phyloP scores from a whole-genome alignment of 2,888 invertebrate genomes.

The Toxonevra muliebris region DNA sequence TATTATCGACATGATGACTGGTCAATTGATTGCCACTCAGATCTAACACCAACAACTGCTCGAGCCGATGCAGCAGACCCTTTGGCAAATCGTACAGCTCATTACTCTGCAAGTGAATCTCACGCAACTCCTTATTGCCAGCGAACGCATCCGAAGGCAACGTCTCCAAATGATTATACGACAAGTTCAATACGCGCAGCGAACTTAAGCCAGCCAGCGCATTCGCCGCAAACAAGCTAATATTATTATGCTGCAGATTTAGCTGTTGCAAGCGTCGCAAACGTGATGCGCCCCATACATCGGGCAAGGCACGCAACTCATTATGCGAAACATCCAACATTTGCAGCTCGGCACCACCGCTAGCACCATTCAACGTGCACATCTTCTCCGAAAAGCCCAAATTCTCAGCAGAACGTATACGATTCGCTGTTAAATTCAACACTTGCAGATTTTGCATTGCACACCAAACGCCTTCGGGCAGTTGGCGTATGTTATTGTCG shows the following conservation, averaged over 20 bases:
- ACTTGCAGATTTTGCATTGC: conserved; percentile 80
- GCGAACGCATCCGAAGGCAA: conserved; percentile 85
- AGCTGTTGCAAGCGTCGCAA: conserved; percentile 82
- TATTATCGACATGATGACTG: conserved; percentile 84
- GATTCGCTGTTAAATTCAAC: conserved; percentile 86
- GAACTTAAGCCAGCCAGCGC: conserved; percentile 82
- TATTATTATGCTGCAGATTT: conserved; percentile 83
- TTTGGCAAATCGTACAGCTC: conserved; percentile 83
- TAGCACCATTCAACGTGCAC: conserved; percentile 68
- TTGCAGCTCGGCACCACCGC: conserved; percentile 73
- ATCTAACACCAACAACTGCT: conserved; percentile 85
- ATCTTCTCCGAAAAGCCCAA: conserved; percentile 72
- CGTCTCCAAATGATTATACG: conserved; percentile 83
- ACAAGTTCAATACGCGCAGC: conserved; percentile 83
- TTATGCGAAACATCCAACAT: conserved; percentile 84
- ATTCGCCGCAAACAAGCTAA: conserved; percentile 80
- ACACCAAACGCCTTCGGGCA: conserved; percentile 84
- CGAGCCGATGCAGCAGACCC: conserved; percentile 83
- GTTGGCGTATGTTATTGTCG: conserved; percentile 82
- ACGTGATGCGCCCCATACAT: conserved; percentile 78
- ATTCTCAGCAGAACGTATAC: conserved; percentile 79
- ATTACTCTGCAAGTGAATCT: conserved; percentile 86
- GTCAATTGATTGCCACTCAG: conserved; percentile 85
- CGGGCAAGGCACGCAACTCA: conserved; percentile 76
- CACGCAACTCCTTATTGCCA: conserved; percentile 81